Evolutionary conservation across 2,797 vertebrate genomes (phyloP).

Genomic region (Heteromormyrus szaboi): DNA sequence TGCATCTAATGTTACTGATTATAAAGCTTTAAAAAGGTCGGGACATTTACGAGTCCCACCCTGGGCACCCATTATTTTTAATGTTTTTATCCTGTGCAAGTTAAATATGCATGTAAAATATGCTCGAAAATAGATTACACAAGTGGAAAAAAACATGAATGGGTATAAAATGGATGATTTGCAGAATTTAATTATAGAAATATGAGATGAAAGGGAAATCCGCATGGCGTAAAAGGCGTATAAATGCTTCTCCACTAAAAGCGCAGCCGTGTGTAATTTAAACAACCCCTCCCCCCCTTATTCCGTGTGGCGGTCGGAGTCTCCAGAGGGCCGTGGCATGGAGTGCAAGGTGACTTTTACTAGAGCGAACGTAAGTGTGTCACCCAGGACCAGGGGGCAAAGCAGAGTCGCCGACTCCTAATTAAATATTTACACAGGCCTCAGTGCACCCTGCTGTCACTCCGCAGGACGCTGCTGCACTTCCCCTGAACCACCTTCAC

Average conservation of each 20-base stretch:
- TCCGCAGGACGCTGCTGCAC: not conserved
- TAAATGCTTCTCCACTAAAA: not conserved
- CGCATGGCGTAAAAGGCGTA: not conserved
- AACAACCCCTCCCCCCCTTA: not conserved
- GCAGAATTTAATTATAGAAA: not conserved
- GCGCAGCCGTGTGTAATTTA: not conserved
- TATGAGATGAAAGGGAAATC: not conserved
- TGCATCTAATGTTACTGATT: not conserved
- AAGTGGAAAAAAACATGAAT: constrained; percentile 1
- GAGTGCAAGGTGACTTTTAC: constrained; percentile 1
- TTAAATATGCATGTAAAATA: constrained; percentile 2
- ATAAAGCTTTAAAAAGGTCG: not conserved
- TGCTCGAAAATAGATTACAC: not conserved
- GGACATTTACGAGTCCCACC: not conserved
- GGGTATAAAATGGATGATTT: not conserved
- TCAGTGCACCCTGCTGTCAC: not conserved
- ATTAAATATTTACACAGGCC: constrained; percentile 10
- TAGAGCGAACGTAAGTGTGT: not conserved
- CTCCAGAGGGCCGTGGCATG: not conserved
- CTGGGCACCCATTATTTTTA: not conserved
- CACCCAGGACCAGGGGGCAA: not conserved
- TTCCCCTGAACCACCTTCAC: not conserved
- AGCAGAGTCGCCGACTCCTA: not conserved
- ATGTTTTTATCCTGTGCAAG: not conserved
- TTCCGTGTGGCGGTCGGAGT: not conserved